Percentiles rank a stretch among this genome's conserved stretches.
Conservation (phyloP, 2,113 vertebrate genomes). For the Mastomys natalensis region DNA sequence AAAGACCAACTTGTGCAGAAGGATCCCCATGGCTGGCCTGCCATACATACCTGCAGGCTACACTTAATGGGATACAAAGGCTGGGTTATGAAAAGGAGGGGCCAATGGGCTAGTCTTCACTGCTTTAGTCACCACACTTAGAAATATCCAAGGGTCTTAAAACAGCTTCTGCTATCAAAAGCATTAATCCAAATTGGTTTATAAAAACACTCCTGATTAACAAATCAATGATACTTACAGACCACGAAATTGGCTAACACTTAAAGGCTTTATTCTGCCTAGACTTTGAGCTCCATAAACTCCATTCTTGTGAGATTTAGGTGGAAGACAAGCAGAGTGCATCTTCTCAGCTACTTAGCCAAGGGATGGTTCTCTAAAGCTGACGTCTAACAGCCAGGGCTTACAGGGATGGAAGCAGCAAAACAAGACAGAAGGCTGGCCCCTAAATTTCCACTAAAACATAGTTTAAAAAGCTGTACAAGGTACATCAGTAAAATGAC, state of each 20-base stretch:
- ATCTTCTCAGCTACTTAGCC: slow-evolving; percentile 34
- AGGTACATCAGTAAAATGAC: not conserved
- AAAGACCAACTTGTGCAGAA: not conserved
- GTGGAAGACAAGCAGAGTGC: slow-evolving; percentile 46
- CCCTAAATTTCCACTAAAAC: not conserved
- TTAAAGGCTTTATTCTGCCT: slow-evolving; percentile 80
- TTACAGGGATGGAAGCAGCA: not conserved
- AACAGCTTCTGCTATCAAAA: slow-evolving; percentile 68
- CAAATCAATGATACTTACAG: slow-evolving; percentile 84
- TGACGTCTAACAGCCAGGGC: not conserved
- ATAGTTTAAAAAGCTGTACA: not conserved
- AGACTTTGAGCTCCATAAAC: slow-evolving; percentile 79
- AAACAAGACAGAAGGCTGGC: not conserved
- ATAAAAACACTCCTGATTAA: slow-evolving; percentile 83
- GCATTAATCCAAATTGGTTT: slow-evolving; percentile 81
- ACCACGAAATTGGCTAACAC: slow-evolving; percentile 81
- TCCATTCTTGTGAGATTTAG: slow-evolving; percentile 75
- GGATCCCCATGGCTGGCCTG: not conserved
- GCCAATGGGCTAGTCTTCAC: slow-evolving; percentile 69
- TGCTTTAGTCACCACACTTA: slow-evolving; percentile 61
- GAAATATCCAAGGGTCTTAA: slow-evolving; percentile 47
- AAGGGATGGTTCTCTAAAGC: not conserved
- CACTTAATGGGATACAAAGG: slow-evolving; percentile 62
- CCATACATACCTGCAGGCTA: not conserved
- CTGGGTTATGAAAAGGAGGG: slow-evolving; percentile 71